Evolutionary conservation across 2,888 invertebrate genomes (phyloP).

Genomic region (Cyrtodaria siliqua): DNA sequence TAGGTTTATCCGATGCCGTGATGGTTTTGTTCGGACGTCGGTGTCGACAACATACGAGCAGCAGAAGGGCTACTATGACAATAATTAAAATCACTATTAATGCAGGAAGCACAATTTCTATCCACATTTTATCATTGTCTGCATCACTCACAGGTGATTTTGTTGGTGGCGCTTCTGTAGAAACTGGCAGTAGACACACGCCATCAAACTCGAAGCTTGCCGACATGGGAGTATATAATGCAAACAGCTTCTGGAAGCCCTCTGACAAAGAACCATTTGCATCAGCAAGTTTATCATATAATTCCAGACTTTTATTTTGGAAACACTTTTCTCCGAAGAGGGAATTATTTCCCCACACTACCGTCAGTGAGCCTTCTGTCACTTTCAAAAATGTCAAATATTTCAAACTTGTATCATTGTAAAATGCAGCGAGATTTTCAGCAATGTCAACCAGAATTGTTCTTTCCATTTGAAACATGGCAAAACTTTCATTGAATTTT

Average conservation of each 20-base stretch:
- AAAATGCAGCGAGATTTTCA: conserved; percentile 36
- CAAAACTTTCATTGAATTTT: conserved; percentile 39
- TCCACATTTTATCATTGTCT: conserved; percentile 59
- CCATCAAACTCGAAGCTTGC: conserved; percentile 43
- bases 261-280: conserved; percentile 36
- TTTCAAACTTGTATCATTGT: conserved; percentile 38
- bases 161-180: conserved; percentile 24
- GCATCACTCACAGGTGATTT: conserved; percentile 32
- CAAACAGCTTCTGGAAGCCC: conserved; percentile 32
- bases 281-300: conserved; percentile 42
- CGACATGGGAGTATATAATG: conserved; percentile 22
- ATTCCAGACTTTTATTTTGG: conserved; percentile 31
- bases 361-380: conserved; percentile 38
- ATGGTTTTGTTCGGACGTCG: conserved; percentile 51
- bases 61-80: conserved; percentile 54
- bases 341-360: conserved; percentile 58
- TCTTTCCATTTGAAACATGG: conserved; percentile 28
- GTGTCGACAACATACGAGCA: conserved; percentile 61
- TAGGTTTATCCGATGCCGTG: conserved; percentile 71
- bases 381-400: conserved; percentile 50
- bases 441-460: conserved; percentile 44
- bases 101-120: conserved; percentile 64
- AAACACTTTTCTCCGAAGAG: conserved; percentile 46
- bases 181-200: conserved; percentile 44
- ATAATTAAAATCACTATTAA: conserved; percentile 58